These are phyloP conservation scores for Pteronura brasiliensis DNA, from an alignment of 2,113 vertebrate species.

Conservation along the genomic window DNA sequence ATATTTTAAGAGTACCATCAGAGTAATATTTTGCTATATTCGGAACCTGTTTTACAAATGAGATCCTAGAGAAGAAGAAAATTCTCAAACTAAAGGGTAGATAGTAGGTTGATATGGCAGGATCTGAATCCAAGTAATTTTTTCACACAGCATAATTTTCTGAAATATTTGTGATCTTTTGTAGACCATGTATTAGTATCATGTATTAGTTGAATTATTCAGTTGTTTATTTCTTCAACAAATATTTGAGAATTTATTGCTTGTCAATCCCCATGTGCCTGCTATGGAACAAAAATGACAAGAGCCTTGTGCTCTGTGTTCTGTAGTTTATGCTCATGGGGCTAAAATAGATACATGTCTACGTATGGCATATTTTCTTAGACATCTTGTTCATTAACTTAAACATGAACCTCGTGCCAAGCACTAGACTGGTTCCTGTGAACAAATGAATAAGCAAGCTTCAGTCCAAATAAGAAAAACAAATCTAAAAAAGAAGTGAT, in stretches of 20 bases:
- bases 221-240: background rate
- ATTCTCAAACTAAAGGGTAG: background rate
- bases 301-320: background rate
- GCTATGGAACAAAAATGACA: background rate
- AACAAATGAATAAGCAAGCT: background rate
- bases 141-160: background rate
- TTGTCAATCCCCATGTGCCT: background rate
- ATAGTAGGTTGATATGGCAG: background rate
- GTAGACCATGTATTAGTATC: background rate
- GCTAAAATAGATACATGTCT: background rate
- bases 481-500: background rate
- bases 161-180: constrained; percentile 6
- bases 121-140: background rate
- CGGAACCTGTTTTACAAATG: background rate
- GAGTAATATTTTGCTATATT: background rate
- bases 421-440: background rate
- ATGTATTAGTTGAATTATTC: background rate
- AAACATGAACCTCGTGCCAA: background rate
- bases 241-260: background rate
- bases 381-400: background rate
- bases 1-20: background rate
- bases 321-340: background rate
- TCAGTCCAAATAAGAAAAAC: background rate
- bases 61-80: constrained; percentile 1
- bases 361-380: background rate